Evolutionary conservation across 2,113 vertebrate species (phyloP).

Genomic region (Anoura caudifer): DNA sequence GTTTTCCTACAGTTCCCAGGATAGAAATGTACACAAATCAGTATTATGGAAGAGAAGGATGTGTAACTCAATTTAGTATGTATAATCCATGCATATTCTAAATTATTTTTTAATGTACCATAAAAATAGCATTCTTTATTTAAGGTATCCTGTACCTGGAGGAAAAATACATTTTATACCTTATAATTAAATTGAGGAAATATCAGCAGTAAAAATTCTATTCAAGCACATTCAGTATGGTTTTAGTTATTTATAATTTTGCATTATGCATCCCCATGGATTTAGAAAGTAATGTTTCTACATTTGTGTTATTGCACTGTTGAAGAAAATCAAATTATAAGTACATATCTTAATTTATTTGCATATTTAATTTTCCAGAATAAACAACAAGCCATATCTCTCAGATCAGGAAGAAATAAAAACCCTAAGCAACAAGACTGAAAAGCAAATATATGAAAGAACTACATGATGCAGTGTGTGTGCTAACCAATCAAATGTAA

Average conservation of each 20-base stretch:
- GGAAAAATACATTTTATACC: not conserved
- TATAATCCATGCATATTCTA: not conserved
- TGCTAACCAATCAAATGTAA: constrained; percentile 1
- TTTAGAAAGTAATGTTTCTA: constrained; percentile 20
- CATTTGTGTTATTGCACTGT: not conserved
- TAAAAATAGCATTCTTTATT: constrained; percentile 44
- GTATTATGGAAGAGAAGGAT: not conserved
- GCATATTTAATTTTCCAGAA: constrained; percentile 39
- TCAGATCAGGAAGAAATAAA: not conserved
- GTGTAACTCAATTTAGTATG: not conserved
- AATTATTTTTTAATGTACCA: not conserved
- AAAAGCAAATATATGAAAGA: not conserved
- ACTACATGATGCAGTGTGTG: not conserved
- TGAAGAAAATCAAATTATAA: constrained; percentile 38
- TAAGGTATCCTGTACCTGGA: constrained; percentile 17
- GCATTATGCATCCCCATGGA: not conserved
- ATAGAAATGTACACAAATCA: not conserved
- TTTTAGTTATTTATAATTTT: constrained; percentile 20
- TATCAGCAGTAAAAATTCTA: constrained; percentile 21
- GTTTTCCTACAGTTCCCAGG: not conserved
- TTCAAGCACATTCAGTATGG: not conserved
- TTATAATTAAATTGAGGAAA: constrained; percentile 27
- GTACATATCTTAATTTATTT: constrained; percentile 24
- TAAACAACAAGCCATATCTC: not conserved
- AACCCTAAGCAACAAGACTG: not conserved